A percentile compares a stretch with the other conserved stretches of the same genome.
Conservation (phyloP, 1,140 invertebrate genomes). For the Drosophila simulans region DNA sequence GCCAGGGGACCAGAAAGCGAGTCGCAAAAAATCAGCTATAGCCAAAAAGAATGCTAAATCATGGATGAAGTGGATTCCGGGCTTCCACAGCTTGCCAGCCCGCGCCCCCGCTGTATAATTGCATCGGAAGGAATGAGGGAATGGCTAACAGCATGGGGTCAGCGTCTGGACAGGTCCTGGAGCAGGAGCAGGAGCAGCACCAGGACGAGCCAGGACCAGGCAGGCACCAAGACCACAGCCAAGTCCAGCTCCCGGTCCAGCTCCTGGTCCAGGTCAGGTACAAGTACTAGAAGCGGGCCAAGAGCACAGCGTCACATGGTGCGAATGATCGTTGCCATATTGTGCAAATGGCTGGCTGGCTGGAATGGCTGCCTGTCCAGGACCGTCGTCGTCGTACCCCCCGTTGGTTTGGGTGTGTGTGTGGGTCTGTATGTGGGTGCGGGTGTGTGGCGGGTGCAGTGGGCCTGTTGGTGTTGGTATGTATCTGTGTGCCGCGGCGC, state of each 20-base stretch:
- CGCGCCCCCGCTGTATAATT: slow-evolving; percentile 65
- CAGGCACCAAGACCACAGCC: slow-evolving; percentile 1
- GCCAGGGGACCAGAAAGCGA: background rate
- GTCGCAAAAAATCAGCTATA: slow-evolving; percentile 42
- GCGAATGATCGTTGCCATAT: slow-evolving; percentile 77
- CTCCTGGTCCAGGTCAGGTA: slow-evolving; percentile 10
- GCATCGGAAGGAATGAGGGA: slow-evolving; percentile 60
- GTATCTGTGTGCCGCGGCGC: slow-evolving; percentile 50
- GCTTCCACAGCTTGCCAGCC: slow-evolving; percentile 27
- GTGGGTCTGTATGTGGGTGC: background rate
- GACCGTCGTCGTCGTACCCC: slow-evolving; percentile 28
- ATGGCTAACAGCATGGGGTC: slow-evolving; percentile 63
- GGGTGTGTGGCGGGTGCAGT: slow-evolving; percentile 3
- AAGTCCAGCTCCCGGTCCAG: slow-evolving; percentile 11
- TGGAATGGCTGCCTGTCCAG: slow-evolving; percentile 2
- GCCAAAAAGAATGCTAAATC: slow-evolving; percentile 74
- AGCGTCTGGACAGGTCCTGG: slow-evolving; percentile 8
- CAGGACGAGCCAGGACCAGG: background rate
- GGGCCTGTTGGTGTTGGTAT: slow-evolving; percentile 18
- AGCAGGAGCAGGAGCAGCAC: background rate
- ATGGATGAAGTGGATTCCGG: slow-evolving; percentile 61
- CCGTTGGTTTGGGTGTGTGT: background rate
- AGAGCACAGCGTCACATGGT: slow-evolving; percentile 63
- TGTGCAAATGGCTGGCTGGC: slow-evolving; percentile 67
- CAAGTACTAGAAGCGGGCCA: background rate